phyloP scores from a whole-genome alignment of 2,888 invertebrate genomes.

The Drosophila phalerata region DNA sequence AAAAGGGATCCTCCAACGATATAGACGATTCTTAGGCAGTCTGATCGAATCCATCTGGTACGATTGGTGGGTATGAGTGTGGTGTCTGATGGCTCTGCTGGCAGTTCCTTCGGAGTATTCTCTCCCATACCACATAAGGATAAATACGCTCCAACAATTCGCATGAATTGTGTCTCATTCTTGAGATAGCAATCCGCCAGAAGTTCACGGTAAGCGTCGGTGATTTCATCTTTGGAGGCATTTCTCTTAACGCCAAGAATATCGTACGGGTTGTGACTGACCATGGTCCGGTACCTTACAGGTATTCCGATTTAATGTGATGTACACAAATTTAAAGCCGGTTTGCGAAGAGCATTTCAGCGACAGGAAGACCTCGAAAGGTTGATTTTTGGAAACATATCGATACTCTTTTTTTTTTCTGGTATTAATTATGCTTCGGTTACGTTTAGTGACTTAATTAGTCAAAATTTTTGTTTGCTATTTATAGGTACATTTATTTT shows the following conservation, averaged over 20 bases:
- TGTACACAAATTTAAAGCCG: not conserved
- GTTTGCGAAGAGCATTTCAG: not conserved
- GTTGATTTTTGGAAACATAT: not conserved
- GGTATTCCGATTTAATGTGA: not conserved
- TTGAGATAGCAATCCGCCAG: not conserved
- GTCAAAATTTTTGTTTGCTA: too few species aligned
- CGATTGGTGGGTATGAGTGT: not conserved
- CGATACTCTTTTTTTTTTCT: not conserved
- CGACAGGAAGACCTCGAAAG: not conserved
- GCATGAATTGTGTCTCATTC: not conserved
- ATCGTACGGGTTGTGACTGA: not conserved
- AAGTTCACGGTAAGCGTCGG: slow-evolving; percentile 4
- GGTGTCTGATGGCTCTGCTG: not conserved
- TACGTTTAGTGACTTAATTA: too few species aligned
- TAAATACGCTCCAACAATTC: not conserved
- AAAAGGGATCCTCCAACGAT: slow-evolving; percentile 1
- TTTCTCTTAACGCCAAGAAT: not conserved
- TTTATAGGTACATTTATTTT: too few species aligned
- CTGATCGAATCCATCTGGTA: not conserved
- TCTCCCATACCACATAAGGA: not conserved
- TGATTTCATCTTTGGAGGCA: slow-evolving; percentile 5
- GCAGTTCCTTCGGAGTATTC: not conserved
- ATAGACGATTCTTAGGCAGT: not conserved
- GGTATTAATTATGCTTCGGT: too few species aligned
- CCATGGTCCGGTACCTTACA: not conserved